Percentiles rank a stretch among this genome's conserved stretches.
Conservation (phyloP, 2,113 vertebrate genomes). For the Myiagra hebetior region DNA sequence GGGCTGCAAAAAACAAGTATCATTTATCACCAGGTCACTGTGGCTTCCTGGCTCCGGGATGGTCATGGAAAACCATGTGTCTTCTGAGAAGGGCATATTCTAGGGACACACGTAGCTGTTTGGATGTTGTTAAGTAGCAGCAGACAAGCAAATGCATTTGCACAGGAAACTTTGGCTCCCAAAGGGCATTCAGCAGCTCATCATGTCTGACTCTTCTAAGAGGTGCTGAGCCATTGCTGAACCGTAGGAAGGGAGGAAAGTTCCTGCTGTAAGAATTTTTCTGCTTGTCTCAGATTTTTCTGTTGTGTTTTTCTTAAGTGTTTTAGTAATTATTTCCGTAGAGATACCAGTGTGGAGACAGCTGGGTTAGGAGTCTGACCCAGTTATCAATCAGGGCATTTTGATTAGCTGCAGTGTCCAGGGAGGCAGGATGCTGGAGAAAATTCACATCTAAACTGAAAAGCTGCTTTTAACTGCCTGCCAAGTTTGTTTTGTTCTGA, state of each 20-base stretch:
- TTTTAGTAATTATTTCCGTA: slow-evolving; percentile 2
- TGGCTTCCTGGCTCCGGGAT: background rate
- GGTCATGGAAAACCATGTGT: background rate
- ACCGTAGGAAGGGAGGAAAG: background rate
- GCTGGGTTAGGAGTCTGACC: background rate
- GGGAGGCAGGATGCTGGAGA: background rate
- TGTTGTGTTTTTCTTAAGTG: background rate
- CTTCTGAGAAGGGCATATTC: background rate
- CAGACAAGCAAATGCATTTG: background rate
- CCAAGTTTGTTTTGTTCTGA: background rate
- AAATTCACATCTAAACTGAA: background rate
- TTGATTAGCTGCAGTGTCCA: background rate
- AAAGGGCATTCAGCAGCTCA: slow-evolving; percentile 21
- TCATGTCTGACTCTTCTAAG: background rate
- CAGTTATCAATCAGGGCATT: background rate
- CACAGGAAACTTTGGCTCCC: slow-evolving; percentile 22
- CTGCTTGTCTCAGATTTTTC: background rate
- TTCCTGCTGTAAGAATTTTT: background rate
- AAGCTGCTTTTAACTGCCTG: background rate
- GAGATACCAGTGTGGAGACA: background rate
- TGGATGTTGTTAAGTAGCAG: background rate
- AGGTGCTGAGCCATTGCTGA: slow-evolving; percentile 29
- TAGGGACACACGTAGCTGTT: background rate
- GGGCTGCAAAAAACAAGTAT: background rate
- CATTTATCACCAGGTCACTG: background rate